Percentiles rank a stretch among this genome's conserved stretches.
phyloP scores from a whole-genome alignment of 2,888 invertebrate species.

The Trichopria drosophilae region DNA sequence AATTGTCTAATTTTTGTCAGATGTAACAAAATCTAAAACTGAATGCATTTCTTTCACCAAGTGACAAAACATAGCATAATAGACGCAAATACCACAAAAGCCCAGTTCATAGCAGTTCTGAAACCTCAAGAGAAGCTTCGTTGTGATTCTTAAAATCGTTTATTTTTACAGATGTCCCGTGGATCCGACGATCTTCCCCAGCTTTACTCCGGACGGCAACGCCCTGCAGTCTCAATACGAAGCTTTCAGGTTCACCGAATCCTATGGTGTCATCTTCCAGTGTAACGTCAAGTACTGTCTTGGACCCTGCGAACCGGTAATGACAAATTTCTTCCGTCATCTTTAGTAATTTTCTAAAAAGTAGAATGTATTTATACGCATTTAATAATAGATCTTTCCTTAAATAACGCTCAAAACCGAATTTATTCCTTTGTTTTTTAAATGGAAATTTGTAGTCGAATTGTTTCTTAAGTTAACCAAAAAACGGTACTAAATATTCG shows the following conservation, averaged over 20 bases:
- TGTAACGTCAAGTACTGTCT: conserved; percentile 96
- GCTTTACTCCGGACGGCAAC: conserved; percentile 87
- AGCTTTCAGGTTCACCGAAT: conserved; percentile 94
- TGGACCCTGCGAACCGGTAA: conserved; percentile 90
- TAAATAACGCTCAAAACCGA: too few species aligned
- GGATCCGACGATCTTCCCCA: conserved; percentile 91
- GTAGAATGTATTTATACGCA: conserved; percentile 1
- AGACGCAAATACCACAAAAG: too few species aligned
- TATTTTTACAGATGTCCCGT: conserved; percentile 73
- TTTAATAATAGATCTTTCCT: too few species aligned
- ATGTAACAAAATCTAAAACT: too few species aligned
- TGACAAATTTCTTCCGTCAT: too few species aligned
- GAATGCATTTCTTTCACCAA: too few species aligned
- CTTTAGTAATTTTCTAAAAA: not conserved
- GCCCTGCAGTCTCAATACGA: conserved; percentile 83
- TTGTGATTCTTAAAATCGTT: not conserved
- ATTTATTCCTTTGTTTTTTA: conserved; percentile 9
- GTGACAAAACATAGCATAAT: too few species aligned
- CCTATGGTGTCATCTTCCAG: conserved; percentile 95
- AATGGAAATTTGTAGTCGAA: not conserved
- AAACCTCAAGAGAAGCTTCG: not conserved
- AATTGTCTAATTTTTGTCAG: too few species aligned
- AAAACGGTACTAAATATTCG: too few species aligned
- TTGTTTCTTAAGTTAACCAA: too few species aligned
- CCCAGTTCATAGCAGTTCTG: too few species aligned